Percentiles rank a stretch among this genome's conserved stretches.
Evolutionary conservation across 1,140 invertebrate genomes (phyloP).

Genomic region (Heliothis virescens): DNA sequence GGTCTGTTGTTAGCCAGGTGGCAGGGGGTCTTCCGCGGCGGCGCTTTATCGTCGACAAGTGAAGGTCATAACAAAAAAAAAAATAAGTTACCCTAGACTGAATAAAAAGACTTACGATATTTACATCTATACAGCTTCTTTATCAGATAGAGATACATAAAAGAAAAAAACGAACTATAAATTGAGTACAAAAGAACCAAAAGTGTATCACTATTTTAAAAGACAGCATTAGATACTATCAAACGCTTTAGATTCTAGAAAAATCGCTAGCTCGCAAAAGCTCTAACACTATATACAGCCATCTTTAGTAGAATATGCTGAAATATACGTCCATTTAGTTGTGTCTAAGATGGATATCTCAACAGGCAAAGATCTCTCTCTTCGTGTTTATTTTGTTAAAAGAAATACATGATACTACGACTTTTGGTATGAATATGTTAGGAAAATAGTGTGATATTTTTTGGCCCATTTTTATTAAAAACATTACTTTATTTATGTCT

Average conservation of each 20-base stretch:
- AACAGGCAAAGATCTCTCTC: conserved; percentile 8
- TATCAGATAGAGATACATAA: no score
- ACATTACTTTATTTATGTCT: not conserved
- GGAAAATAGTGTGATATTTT: conserved; percentile 7
- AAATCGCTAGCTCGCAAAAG: not conserved
- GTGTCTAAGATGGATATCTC: conserved; percentile 28
- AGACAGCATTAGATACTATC: not conserved
- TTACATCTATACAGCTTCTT: no score
- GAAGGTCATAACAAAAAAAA: no score
- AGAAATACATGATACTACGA: conserved; percentile 14
- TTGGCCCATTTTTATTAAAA: not conserved
- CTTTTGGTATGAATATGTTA: conserved; percentile 17
- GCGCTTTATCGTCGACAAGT: no score
- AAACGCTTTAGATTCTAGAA: not conserved
- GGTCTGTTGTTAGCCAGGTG: no score
- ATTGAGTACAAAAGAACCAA: no score
- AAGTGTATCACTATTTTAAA: not conserved
- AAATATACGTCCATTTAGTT: conserved; percentile 26
- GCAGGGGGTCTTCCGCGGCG: no score
- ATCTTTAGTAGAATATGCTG: conserved; percentile 28
- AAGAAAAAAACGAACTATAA: no score
- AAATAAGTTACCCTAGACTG: no score
- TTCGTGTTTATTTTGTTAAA: conserved; percentile 22
- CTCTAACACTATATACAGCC: not conserved
- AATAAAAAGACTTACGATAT: no score